These are phyloP conservation scores for Drosophila antonietae DNA, from an alignment of 2,888 invertebrate genomes.

Conservation along the genomic window DNA sequence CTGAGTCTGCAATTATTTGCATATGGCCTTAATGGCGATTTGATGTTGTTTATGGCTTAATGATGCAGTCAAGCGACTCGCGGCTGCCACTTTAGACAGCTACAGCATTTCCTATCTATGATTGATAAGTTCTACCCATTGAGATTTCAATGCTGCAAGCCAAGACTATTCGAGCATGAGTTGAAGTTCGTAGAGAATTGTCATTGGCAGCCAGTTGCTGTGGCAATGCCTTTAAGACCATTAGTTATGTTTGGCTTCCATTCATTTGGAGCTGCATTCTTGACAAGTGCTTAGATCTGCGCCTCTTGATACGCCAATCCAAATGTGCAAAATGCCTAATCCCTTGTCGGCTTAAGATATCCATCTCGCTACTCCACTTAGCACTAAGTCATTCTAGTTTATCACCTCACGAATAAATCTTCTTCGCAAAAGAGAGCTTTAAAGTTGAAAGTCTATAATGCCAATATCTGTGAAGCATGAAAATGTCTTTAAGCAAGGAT, in stretches of 20 bases:
- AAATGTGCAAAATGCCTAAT: conserved; percentile 60
- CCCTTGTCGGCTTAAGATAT: conserved; percentile 57
- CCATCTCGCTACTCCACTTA: conserved; percentile 56
- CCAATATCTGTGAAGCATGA: background rate
- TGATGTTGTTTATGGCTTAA: conserved; percentile 77
- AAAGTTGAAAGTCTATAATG: background rate
- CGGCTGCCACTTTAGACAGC: conserved; percentile 37
- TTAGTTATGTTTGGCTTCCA: conserved; percentile 31
- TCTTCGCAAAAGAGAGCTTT: background rate
- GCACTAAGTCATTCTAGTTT: conserved; percentile 44
- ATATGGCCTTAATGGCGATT: conserved; percentile 78
- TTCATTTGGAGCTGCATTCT: conserved; percentile 16
- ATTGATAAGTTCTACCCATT: conserved; percentile 74
- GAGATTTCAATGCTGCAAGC: conserved; percentile 41
- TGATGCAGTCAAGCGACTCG: conserved; percentile 69
- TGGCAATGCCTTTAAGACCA: conserved; percentile 25
- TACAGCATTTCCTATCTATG: conserved; percentile 52
- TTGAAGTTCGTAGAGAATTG: conserved; percentile 3
- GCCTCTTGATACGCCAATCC: conserved; percentile 60
- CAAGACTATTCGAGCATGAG: conserved; percentile 12
- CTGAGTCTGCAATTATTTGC: conserved; percentile 75
- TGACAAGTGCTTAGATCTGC: conserved; percentile 51
- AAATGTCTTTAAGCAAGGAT: background rate
- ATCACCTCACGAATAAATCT: conserved; percentile 36
- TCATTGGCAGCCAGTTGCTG: background rate